Percentiles rank a stretch among this genome's conserved stretches.
Conservation (phyloP, 2,888 invertebrate genomes). For the Apodemia mormo region DNA sequence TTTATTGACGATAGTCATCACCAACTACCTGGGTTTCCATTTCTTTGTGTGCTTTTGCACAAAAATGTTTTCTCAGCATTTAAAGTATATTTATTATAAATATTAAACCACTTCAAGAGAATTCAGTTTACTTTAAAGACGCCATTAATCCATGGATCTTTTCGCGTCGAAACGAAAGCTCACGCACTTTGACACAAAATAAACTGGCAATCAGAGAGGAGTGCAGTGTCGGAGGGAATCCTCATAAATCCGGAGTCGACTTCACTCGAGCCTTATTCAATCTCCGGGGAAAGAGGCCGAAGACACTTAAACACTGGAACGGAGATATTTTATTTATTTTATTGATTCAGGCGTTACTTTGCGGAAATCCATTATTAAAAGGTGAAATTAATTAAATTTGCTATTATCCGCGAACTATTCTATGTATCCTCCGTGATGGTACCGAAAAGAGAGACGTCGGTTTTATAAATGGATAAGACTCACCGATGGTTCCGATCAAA, state of each 20-base stretch:
- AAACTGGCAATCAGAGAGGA: slow-evolving; percentile 74
- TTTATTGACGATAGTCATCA: too few species aligned
- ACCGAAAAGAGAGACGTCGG: too few species aligned
- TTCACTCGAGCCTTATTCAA: slow-evolving; percentile 73
- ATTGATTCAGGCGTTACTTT: too few species aligned
- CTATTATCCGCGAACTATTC: too few species aligned
- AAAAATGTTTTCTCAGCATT: neutral
- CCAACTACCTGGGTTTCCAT: too few species aligned
- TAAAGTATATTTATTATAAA: neutral
- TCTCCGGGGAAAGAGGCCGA: slow-evolving; percentile 58
- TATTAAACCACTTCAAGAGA: neutral
- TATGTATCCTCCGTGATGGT: too few species aligned
- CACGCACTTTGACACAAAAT: slow-evolving; percentile 73
- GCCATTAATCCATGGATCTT: slow-evolving; percentile 37
- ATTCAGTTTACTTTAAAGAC: slow-evolving; percentile 25
- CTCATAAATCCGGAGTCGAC: slow-evolving; percentile 74
- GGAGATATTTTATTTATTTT: too few species aligned
- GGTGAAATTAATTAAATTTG: too few species aligned
- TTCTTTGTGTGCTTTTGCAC: too few species aligned
- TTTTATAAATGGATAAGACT: too few species aligned
- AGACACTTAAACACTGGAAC: slow-evolving; percentile 44
- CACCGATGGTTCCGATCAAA: too few species aligned
- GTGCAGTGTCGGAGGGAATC: slow-evolving; percentile 71
- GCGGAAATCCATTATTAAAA: too few species aligned
- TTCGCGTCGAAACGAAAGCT: slow-evolving; percentile 39